phyloP scores from a whole-genome alignment of 2,888 invertebrate genomes.

The Tanypteryx hageni region DNA sequence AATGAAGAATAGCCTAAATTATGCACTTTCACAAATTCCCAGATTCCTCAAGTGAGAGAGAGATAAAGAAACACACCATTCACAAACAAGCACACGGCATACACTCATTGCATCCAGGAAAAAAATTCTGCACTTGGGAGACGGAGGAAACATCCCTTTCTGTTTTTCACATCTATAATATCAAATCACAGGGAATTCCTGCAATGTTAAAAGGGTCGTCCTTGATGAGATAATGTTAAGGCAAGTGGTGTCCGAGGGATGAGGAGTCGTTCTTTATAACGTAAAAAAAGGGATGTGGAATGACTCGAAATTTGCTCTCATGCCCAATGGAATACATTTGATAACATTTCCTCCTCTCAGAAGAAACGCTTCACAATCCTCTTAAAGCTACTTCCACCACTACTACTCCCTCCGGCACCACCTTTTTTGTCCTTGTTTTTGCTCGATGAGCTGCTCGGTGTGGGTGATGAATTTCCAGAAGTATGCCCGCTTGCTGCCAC shows the following conservation, averaged over 20 bases:
- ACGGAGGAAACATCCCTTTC: too few species aligned
- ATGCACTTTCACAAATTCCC: neutral
- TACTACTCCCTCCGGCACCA: constrained; percentile 28
- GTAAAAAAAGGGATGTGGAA: constrained; percentile 20
- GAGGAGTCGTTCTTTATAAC: neutral
- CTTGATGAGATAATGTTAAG: neutral
- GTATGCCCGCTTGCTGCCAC: neutral
- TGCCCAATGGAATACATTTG: constrained; percentile 5
- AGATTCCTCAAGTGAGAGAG: neutral
- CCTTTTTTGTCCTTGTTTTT: constrained; percentile 56
- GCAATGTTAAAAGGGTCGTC: neutral
- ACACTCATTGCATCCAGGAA: neutral
- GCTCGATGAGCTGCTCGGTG: constrained; percentile 26
- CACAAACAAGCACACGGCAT: neutral
- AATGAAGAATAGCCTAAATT: constrained; percentile 21
- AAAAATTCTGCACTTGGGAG: constrained; percentile 26
- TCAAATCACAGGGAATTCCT: neutral
- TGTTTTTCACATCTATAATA: neutral
- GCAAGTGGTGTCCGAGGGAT: neutral
- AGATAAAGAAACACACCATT: neutral
- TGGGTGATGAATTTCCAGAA: constrained; percentile 26
- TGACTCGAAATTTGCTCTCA: constrained; percentile 51
- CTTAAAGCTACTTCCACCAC: constrained; percentile 54
- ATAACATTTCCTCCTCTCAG: neutral
- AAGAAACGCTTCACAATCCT: constrained; percentile 56